Evolutionary conservation across 1,140 invertebrate species (phyloP).

Genomic region (Drosophila melanogaster): DNA sequence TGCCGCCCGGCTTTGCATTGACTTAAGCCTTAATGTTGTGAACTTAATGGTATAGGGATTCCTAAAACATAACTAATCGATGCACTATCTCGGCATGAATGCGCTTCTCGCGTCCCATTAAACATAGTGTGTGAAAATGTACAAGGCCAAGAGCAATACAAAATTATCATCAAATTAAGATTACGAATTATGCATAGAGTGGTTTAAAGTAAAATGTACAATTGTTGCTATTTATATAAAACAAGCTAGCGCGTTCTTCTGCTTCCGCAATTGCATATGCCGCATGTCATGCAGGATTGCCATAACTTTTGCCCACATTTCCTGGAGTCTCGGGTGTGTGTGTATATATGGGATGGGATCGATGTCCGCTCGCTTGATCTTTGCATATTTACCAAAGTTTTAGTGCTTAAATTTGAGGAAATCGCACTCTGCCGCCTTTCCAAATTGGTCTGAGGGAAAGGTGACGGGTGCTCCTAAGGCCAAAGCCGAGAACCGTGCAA

Average conservation of each 20-base stretch:
- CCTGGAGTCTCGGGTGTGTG: conserved; percentile 15
- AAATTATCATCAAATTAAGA: conserved; percentile 72
- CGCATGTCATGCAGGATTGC: conserved; percentile 62
- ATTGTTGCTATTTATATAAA: conserved; percentile 76
- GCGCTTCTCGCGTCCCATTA: conserved; percentile 20
- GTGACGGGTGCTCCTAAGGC: conserved; percentile 58
- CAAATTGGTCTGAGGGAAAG: conserved; percentile 61
- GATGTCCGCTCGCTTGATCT: conserved; percentile 28
- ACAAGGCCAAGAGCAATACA: conserved; percentile 79
- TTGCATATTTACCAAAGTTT: conserved; percentile 61
- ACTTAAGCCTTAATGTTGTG: conserved; percentile 76
- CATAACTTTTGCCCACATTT: conserved; percentile 67
- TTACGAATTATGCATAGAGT: conserved; percentile 61
- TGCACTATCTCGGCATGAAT: conserved; percentile 34
- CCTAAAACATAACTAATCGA: conserved; percentile 55
- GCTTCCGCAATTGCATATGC: conserved; percentile 51
- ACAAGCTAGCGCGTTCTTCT: conserved; percentile 73
- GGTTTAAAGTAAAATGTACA: conserved; percentile 76
- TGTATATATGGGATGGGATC: conserved; percentile 7
- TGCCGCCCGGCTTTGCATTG: conserved; percentile 71
- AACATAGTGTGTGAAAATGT: conserved; percentile 67
- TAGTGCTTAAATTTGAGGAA: conserved; percentile 38
- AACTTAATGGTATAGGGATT: conserved; percentile 56
- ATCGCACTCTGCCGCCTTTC: conserved; percentile 57
- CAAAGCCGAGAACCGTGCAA: conserved; percentile 25